Evolutionary conservation across 2,888 invertebrate genomes (phyloP).

Genomic region (Cephus runcator): DNA sequence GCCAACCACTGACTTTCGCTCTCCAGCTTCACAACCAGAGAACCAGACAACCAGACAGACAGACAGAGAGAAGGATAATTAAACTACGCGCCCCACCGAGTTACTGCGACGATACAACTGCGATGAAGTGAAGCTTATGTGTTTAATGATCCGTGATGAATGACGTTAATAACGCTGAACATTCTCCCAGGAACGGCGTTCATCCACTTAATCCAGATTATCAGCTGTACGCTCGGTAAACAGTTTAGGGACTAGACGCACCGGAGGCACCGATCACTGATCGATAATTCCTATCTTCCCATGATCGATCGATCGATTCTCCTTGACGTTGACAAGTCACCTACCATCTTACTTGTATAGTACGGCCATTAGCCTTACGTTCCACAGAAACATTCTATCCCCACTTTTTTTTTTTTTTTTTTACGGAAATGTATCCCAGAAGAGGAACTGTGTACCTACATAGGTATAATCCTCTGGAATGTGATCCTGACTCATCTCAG

Average conservation of each 20-base stretch:
- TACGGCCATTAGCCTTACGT: not conserved
- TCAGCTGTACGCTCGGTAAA: not conserved
- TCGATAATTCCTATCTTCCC: not conserved
- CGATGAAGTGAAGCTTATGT: slow-evolving; percentile 17
- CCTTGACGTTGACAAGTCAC: not conserved
- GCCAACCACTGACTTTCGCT: slow-evolving; percentile 17
- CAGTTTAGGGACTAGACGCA: not conserved
- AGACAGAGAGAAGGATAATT: slow-evolving; percentile 21
- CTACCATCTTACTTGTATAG: not conserved
- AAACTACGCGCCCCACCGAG: slow-evolving; percentile 18
- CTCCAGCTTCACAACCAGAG: slow-evolving; percentile 8
- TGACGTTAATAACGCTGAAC: slow-evolving; percentile 13
- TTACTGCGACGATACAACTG: slow-evolving; percentile 12
- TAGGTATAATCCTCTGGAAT: not conserved
- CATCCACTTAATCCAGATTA: slow-evolving; percentile 2
- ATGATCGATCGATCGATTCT: not conserved
- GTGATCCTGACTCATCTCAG: not conserved
- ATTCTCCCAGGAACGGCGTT: not conserved
- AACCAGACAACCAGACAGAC: slow-evolving; percentile 16
- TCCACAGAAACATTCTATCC: not conserved
- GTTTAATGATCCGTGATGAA: slow-evolving; percentile 15
- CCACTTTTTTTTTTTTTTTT: not conserved
- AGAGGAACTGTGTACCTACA: not conserved
- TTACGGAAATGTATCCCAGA: not conserved
- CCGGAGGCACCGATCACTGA: not conserved